Evolutionary conservation across 2,888 invertebrate genomes (phyloP).

Genomic region (Alviniconcha strummeri): DNA sequence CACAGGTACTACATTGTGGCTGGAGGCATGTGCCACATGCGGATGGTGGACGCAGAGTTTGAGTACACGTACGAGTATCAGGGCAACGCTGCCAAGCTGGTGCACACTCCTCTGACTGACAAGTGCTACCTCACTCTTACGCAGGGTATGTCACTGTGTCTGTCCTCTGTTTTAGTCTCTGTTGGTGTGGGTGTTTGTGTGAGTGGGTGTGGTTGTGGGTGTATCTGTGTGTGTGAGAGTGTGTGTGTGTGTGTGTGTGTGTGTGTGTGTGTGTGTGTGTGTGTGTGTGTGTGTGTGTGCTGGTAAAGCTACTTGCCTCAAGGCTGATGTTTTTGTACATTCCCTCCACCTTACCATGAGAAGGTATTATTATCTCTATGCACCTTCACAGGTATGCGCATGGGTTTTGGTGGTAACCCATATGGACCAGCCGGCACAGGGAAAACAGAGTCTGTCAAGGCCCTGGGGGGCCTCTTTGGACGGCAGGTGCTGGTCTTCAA

Average conservation of each 20-base stretch:
- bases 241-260: too few relatives aligned
- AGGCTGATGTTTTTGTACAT: too few relatives aligned
- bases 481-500: slow-evolving; percentile 79
- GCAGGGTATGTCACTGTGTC: slow-evolving; percentile 77
- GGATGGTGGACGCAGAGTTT: slow-evolving; percentile 95
- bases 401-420: slow-evolving; percentile 98
- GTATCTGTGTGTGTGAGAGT: too few relatives aligned
- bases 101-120: slow-evolving; percentile 96
- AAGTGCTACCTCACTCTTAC: slow-evolving; percentile 97
- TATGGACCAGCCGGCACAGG: slow-evolving; percentile 99
- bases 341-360: too few relatives aligned
- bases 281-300: too few relatives aligned
- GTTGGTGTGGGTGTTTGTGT: too few relatives aligned
- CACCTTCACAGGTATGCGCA: slow-evolving; percentile 82
- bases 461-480: slow-evolving; percentile 86
- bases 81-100: slow-evolving; percentile 95
- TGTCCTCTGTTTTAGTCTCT: too few relatives aligned
- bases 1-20: slow-evolving; percentile 80
- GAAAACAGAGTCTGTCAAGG: slow-evolving; percentile 98
- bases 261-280: too few relatives aligned
- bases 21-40: slow-evolving; percentile 80
- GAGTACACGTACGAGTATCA: slow-evolving; percentile 98
- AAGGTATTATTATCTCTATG: too few relatives aligned
- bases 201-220: too few relatives aligned
- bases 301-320: too few relatives aligned